phyloP scores from a whole-genome alignment of 2,797 vertebrate species.

The Apogon hyalosoma region DNA sequence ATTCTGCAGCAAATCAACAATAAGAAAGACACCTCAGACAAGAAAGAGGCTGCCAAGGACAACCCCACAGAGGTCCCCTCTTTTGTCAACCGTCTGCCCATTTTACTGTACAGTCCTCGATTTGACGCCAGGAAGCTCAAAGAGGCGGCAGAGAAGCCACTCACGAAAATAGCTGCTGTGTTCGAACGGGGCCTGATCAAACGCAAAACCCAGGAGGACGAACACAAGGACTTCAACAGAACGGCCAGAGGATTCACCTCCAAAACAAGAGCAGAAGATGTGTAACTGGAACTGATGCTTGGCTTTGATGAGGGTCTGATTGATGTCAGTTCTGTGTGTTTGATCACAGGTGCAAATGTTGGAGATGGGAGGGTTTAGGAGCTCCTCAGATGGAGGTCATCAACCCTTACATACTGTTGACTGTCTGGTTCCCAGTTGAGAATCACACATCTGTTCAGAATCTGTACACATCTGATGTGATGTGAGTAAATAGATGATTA shows the following conservation, averaged over 20 bases:
- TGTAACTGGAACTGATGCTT: constrained; percentile 39
- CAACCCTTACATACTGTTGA: too few species aligned
- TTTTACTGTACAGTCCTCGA: constrained; percentile 90
- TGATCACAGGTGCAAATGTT: not conserved
- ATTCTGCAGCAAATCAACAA: constrained; percentile 75
- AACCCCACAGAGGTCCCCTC: constrained; percentile 65
- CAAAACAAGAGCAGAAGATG: constrained; percentile 46
- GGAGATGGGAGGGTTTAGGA: not conserved
- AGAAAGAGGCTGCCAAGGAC: constrained; percentile 64
- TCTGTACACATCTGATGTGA: too few species aligned
- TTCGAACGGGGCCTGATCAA: constrained; percentile 84
- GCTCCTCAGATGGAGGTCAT: too few species aligned
- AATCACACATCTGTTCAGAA: too few species aligned
- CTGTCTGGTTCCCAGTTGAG: too few species aligned
- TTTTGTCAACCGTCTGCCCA: constrained; percentile 85
- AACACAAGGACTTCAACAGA: constrained; percentile 90
- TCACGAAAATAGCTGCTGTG: constrained; percentile 77
- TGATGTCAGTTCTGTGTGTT: not conserved
- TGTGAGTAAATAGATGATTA: too few species aligned
- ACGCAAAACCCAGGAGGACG: constrained; percentile 78
- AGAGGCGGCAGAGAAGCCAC: constrained; percentile 87
- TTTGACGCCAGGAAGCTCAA: constrained; percentile 94
- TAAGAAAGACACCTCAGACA: constrained; percentile 62
- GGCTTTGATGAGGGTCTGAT: constrained; percentile 4
- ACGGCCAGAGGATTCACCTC: constrained; percentile 88